Evolutionary conservation across 2,113 vertebrate species (phyloP), one percentile per base, ranked within the genome.

Genomic region (Tor tambroides): DNA sequence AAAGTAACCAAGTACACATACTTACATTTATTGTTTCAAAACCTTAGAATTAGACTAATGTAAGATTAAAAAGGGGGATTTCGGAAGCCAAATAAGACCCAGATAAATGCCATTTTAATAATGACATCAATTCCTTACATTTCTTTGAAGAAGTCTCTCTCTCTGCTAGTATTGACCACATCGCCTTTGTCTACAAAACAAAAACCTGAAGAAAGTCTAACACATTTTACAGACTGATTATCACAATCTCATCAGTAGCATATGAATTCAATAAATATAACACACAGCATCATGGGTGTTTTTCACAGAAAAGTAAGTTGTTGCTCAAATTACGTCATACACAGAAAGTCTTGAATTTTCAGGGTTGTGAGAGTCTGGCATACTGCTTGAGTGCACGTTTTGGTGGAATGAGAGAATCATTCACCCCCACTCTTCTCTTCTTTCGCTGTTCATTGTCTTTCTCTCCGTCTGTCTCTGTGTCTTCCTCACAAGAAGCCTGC

Each of bases 371-470:
- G 49, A 32, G 17, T n/a, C 85, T 86, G 11, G 88, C 35, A 28
- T 92, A 96, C 89, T 93, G 93, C 87, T 95, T 96, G 87, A 96
- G 77, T 0, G 94, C 93, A 65, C 93, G 91, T 90, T 96, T 96
- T 1, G 95, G 95, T 26, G 96, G 96, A 72, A 94, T 90, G 49
- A 96, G 90, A 9, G 93, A 93, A 90, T 95, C 93, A n/a, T 91
- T 95, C 83, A 96, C 86, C 81, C 96, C 96, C 1, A 95, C 92
- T 86, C 87, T 93, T 88, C 88, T 94, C 92, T 94, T 96, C 89
- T 91, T 95, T 41, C 14, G 94, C 41, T 83, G 83, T 84, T 88
- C 91, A 8, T 91, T 89, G 35, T 87, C 91, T 1, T 87, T 74
- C 56, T 89, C 91, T 14, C 90, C 90, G 17, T 89, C 82, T 14